phyloP scores from a whole-genome alignment of 2,888 invertebrate species.

The Oxytorus armatus region DNA sequence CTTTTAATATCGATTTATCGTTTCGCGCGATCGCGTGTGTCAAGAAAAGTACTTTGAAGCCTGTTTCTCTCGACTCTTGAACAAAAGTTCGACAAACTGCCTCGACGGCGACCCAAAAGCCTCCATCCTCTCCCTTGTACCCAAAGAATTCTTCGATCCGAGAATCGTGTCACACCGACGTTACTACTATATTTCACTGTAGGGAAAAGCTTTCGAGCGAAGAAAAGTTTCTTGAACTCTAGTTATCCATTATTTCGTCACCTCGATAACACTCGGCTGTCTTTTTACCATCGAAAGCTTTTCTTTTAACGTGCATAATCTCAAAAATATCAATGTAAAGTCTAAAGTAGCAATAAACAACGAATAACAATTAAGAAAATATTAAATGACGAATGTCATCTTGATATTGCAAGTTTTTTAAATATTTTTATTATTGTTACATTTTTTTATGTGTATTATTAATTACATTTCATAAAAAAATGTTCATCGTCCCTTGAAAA shows the following conservation, averaged over 20 bases:
- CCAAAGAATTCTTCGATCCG: conserved; percentile 37
- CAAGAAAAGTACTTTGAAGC: conserved; percentile 29
- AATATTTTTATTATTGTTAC: not conserved
- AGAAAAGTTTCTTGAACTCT: conserved; percentile 13
- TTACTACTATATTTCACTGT: not conserved
- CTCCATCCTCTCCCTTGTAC: not conserved
- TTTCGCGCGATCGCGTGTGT: not conserved
- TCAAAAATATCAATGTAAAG: not conserved
- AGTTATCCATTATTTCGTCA: conserved; percentile 36
- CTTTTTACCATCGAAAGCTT: not conserved
- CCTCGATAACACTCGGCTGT: conserved; percentile 12
- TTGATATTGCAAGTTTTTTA: not conserved
- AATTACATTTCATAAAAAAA: too few species aligned
- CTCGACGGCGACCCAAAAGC: conserved; percentile 9
- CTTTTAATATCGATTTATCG: conserved; percentile 49
- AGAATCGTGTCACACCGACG: conserved; percentile 47
- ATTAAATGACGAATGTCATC: not conserved
- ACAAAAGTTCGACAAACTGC: conserved; percentile 49
- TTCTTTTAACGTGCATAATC: not conserved
- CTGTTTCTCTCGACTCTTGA: conserved; percentile 23
- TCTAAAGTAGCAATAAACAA: not conserved
- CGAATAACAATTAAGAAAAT: not conserved
- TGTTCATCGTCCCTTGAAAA: too few species aligned
- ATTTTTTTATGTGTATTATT: too few species aligned
- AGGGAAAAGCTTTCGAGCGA: not conserved